A percentile compares a stretch with the other conserved stretches of the same genome.
Evolutionary conservation across 1,140 invertebrate species (phyloP).

Genomic region (Polypedilum pembai): DNA sequence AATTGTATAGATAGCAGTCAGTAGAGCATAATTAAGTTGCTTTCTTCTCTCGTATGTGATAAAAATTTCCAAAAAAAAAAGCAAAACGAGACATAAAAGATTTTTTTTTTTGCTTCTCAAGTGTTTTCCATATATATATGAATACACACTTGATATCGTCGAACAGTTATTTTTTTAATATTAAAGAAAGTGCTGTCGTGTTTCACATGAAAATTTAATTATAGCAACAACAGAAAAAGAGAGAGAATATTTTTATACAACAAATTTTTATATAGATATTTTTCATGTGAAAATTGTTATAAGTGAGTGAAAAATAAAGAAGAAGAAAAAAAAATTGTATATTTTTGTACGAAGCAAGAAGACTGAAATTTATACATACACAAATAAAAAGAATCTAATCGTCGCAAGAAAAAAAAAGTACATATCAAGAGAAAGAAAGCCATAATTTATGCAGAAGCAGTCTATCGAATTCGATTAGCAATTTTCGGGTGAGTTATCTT

Average conservation of each 20-base stretch:
- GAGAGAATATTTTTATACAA: constrained; percentile 24
- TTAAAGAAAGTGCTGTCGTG: constrained; percentile 27
- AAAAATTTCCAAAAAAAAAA: neutral
- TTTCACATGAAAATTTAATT: constrained; percentile 24
- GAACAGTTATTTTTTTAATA: neutral
- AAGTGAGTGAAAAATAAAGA: constrained; percentile 5
- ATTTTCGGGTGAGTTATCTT: constrained; percentile 1
- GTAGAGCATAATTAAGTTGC: constrained; percentile 15
- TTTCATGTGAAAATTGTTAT: constrained; percentile 19
- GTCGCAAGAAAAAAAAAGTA: neutral
- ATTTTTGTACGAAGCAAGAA: constrained; percentile 3
- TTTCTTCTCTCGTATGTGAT: constrained; percentile 8
- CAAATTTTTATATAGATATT: neutral
- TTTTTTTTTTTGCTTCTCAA: neutral
- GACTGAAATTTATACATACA: neutral
- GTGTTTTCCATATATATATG: neutral
- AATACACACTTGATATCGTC: neutral
- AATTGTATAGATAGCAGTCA: too few species aligned
- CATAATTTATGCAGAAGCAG: constrained; percentile 4
- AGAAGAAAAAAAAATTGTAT: too few species aligned
- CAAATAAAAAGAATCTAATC: neutral
- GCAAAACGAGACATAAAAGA: neutral
- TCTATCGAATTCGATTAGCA: constrained; percentile 11
- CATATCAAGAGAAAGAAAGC: constrained; percentile 18
- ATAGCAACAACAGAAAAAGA: neutral